A percentile compares a stretch with the other conserved stretches of the same genome.
Conservation (phyloP, 2,888 invertebrate species). For the Sclerodermus sp. region DNA sequence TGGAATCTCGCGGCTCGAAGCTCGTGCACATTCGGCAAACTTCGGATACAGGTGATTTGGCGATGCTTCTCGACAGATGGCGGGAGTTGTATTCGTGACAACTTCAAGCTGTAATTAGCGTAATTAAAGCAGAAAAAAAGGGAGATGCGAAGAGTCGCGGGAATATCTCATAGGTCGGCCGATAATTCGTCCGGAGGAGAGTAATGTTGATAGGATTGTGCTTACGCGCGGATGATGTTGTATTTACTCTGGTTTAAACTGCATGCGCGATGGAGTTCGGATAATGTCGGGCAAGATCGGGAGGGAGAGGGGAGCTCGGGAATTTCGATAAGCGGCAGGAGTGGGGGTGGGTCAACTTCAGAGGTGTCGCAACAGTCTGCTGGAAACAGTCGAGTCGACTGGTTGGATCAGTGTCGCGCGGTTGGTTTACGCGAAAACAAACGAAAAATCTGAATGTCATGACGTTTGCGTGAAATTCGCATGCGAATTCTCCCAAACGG, state of each 20-base stretch:
- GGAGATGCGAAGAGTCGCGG: too few relatives aligned
- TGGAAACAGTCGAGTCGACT: slow-evolving; percentile 30
- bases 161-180: too few relatives aligned
- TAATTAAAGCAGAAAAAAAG: too few relatives aligned
- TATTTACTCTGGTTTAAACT: too few relatives aligned
- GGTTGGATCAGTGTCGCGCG: slow-evolving; percentile 33
- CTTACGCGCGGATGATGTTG: too few relatives aligned
- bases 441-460: slow-evolving; percentile 29
- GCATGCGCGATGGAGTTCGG: too few relatives aligned
- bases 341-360: slow-evolving; percentile 9
- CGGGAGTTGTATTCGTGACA: too few relatives aligned
- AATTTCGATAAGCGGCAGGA: neutral
- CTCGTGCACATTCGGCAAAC: slow-evolving; percentile 3
- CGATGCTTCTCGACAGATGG: too few relatives aligned
- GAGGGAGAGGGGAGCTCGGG: slow-evolving; percentile 1
- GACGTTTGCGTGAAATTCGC: slow-evolving; percentile 28
- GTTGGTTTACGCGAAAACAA: slow-evolving; percentile 17
- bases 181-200: too few relatives aligned
- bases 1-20: slow-evolving; percentile 5
- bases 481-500: slow-evolving; percentile 9
- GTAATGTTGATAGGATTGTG: too few relatives aligned
- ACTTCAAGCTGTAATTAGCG: too few relatives aligned
- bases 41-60: slow-evolving; percentile 3
- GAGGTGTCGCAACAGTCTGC: slow-evolving; percentile 28
- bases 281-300: neutral